These are phyloP conservation scores for Colius striatus DNA, from an alignment of 2,113 vertebrate species.

Conservation along the genomic window DNA sequence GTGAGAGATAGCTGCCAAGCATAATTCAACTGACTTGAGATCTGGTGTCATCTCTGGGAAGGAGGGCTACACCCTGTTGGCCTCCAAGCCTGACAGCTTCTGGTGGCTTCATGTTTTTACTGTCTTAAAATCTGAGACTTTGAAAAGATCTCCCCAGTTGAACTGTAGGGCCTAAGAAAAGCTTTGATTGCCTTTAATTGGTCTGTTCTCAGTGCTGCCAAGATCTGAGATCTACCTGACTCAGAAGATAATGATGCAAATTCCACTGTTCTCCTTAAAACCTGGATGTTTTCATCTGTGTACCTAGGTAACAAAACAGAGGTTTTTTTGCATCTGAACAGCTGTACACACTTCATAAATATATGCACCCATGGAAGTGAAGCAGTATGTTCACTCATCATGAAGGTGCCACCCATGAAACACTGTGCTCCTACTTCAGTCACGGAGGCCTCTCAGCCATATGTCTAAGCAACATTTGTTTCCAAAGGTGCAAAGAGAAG, in stretches of 20 bases:
- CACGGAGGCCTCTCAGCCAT: background rate
- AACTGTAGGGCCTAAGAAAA: background rate
- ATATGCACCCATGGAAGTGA: background rate
- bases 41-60: background rate
- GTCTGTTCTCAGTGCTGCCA: background rate
- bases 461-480: background rate
- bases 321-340: background rate
- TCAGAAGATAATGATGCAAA: background rate
- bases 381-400: background rate
- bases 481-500: background rate
- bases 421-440: background rate
- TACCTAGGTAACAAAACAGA: background rate
- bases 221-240: accelerated
- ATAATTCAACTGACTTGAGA: background rate
- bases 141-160: background rate
- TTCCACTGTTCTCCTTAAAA: background rate
- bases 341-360: background rate
- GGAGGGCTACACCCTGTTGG: background rate
- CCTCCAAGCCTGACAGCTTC: background rate
- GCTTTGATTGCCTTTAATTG: background rate
- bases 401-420: background rate
- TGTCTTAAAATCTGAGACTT: background rate
- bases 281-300: background rate
- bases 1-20: background rate
- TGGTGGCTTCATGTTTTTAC: background rate